Evolutionary conservation across 2,888 invertebrate genomes (phyloP).

Genomic region (Melinaea marsaeus): DNA sequence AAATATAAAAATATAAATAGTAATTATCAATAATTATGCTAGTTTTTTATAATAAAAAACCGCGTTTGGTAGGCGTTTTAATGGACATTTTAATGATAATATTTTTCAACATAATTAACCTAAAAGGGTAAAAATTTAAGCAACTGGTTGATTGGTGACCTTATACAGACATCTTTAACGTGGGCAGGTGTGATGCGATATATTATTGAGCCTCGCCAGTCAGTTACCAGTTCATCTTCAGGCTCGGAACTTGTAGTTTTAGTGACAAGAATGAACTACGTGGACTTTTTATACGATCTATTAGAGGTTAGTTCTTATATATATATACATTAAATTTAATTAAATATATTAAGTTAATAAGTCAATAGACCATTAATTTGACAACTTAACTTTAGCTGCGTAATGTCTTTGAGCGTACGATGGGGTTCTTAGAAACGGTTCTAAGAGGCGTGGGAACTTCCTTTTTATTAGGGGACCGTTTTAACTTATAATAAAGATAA

Average conservation of each 20-base stretch:
- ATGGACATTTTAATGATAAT: constrained; percentile 18
- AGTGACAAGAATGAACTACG: constrained; percentile 54
- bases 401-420: constrained; percentile 19
- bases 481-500: neutral
- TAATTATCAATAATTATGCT: neutral
- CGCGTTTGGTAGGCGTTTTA: neutral
- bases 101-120: constrained; percentile 19
- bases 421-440: constrained; percentile 23
- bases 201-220: constrained; percentile 29
- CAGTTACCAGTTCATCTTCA: constrained; percentile 2
- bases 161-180: constrained; percentile 56
- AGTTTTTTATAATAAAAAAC: neutral
- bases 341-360: neutral
- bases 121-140: constrained; percentile 26
- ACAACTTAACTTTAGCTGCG: constrained; percentile 14
- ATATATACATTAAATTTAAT: neutral
- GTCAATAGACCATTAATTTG: constrained; percentile 4
- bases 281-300: constrained; percentile 64
- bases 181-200: constrained; percentile 48
- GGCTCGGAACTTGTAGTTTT: constrained; percentile 21
- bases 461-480: constrained; percentile 5
- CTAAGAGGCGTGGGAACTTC: constrained; percentile 25
- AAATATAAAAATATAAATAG: neutral
- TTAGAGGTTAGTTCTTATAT: constrained; percentile 52
- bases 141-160: constrained; percentile 55